These are phyloP conservation scores for Paralvinella palmiformis DNA, from an alignment of 1,140 invertebrate genomes.

Conservation along the genomic window DNA sequence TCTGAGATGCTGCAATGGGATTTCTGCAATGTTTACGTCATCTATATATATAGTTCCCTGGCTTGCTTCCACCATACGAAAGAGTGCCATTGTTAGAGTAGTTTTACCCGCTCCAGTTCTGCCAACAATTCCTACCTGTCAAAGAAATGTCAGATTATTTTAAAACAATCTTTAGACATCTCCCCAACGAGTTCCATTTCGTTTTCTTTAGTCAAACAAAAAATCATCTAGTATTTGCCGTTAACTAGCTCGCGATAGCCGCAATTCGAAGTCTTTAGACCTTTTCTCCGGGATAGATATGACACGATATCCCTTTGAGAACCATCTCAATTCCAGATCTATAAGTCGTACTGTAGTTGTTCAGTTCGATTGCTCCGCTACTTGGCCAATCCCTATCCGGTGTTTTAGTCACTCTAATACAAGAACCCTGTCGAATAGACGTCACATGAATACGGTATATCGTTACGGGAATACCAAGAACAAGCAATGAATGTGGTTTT, in stretches of 20 bases:
- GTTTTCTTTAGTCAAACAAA: neutral
- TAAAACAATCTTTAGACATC: neutral
- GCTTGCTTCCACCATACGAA: slow-evolving; percentile 53
- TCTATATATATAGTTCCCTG: slow-evolving; percentile 43
- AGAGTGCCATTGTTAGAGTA: slow-evolving; percentile 54
- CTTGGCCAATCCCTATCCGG: slow-evolving; percentile 77
- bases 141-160: neutral
- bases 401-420: no score
- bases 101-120: slow-evolving; percentile 52
- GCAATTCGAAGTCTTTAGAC: neutral
- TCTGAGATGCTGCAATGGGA: slow-evolving; percentile 43
- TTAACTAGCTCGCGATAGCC: no score
- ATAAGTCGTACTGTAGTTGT: slow-evolving; percentile 68
- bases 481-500: no score
- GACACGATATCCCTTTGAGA: slow-evolving; percentile 64
- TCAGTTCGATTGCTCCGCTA: slow-evolving; percentile 66
- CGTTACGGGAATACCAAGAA: no score
- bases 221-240: neutral
- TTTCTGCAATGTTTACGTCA: slow-evolving; percentile 34
- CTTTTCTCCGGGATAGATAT: slow-evolving; percentile 50
- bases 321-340: slow-evolving; percentile 76
- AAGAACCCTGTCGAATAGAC: no score
- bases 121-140: slow-evolving; percentile 37
- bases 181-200: neutral
- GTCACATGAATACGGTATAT: no score